Conservation (phyloP, 2,797 vertebrate species). For the Loriculus beryllinus region DNA sequence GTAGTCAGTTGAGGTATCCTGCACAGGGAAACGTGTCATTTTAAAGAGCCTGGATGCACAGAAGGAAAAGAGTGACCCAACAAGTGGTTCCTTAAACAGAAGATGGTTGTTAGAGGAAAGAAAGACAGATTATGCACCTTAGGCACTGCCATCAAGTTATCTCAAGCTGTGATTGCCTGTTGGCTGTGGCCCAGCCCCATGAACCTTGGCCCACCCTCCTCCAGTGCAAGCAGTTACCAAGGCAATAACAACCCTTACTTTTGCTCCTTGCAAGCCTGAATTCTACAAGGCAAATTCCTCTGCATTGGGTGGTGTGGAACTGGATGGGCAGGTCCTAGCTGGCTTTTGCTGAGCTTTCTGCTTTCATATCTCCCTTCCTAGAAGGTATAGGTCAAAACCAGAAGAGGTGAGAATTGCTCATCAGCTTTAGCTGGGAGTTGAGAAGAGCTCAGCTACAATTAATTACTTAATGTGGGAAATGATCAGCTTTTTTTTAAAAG, state of each 20-base stretch:
- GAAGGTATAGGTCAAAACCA: not conserved
- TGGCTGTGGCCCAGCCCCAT: not conserved
- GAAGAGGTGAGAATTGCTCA: not conserved
- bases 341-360: slow-evolving; percentile 34
- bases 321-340: not conserved
- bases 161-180: not conserved
- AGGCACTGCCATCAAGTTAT: not conserved
- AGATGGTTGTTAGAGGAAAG: not conserved
- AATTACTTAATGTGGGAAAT: not conserved
- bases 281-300: not conserved
- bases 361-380: not conserved
- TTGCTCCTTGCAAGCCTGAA: not conserved
- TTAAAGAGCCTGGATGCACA: not conserved
- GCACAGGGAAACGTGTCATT: not conserved
- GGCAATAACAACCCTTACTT: not conserved
- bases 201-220: not conserved
- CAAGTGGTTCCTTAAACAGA: not conserved
- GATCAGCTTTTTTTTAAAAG: not conserved
- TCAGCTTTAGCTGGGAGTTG: not conserved
- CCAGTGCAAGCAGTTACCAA: not conserved
- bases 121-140: not conserved
- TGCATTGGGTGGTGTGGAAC: not conserved
- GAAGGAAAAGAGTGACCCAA: not conserved
- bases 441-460: not conserved
- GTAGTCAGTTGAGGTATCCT: not conserved